Evolutionary conservation across 2,113 vertebrate genomes (phyloP).

Genomic region (Brachyistius frenatus): DNA sequence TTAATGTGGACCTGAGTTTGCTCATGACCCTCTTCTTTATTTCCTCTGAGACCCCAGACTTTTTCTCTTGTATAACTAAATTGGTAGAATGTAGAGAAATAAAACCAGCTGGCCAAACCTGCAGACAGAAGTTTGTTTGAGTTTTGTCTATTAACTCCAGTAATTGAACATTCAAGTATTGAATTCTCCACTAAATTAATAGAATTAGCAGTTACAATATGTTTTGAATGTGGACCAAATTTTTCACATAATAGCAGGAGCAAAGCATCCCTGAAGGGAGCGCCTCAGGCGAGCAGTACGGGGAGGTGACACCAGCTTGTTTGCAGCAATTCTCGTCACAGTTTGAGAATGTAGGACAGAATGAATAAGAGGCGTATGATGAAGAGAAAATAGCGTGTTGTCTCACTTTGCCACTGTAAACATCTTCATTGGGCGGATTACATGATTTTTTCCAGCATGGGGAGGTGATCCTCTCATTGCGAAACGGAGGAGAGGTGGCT

Average conservation of each 20-base stretch:
- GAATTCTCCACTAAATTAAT: not conserved
- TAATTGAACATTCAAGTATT: conserved; percentile 3
- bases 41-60: conserved; percentile 26
- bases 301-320: conserved; percentile 24
- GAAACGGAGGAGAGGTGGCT: conserved; percentile 28
- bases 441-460: not conserved
- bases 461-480: conserved; percentile 31
- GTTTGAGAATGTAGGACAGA: conserved; percentile 47
- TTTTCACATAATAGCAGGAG: conserved; percentile 20
- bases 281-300: not conserved
- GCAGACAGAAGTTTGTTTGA: not conserved
- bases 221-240: conserved; percentile 4
- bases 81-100: not conserved
- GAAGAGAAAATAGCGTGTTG: conserved; percentile 49
- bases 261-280: conserved; percentile 34
- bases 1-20: conserved; percentile 40
- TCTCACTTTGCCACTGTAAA: conserved; percentile 41
- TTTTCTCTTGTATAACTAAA: conserved; percentile 29
- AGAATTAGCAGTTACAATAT: conserved; percentile 2
- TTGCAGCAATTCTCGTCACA: conserved; percentile 29
- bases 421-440: conserved; percentile 39
- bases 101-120: not conserved
- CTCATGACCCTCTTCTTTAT: conserved; percentile 35
- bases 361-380: conserved; percentile 23
- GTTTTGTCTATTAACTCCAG: conserved; percentile 7